Evolutionary conservation across 2,888 invertebrate genomes (phyloP), one percentile per base, ranked within the genome.

Genomic region (Listrodromus nycthemerus): DNA sequence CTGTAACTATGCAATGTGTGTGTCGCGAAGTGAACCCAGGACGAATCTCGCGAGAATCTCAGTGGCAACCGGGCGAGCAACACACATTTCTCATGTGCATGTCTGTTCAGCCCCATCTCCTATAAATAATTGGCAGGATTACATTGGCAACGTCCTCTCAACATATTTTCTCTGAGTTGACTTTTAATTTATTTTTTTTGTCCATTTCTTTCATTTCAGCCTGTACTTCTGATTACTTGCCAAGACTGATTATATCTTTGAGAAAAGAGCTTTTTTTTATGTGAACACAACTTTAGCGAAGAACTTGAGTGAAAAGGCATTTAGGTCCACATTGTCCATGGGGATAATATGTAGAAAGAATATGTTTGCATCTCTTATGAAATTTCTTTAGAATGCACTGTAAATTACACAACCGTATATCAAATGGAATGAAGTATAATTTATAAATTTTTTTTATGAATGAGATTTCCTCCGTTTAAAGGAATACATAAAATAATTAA

Each of bases 41-140:
- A 88, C 88, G 92, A 92, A 92, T 92, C 92, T 92, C 92, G 91
- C 91, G 91, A 91, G 89, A 89, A 91, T 92, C 91, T 90, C 91
- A 87, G 91, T 90, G 89, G 90, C 89, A 88, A 92, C 91, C 86
- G 88, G 81, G 16, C 41, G 82, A 82, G 84, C 71, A 75, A 82
- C 84, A 79, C 84, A 84, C 90, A 90, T 91, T 90, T 92, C 92
- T 88, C 90, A 88, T 89, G 91, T 88, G 90, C 84, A 81, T 82
- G 82, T 88, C 74, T 79, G 91, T 88, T 93, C 93, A 93, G 92
- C 93, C 92, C 92, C 92, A 91, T 92, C 92, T 92, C 93, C 93
- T 93, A 93, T 92, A 93, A 93, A 93, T 92, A 93, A 93, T 90
- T 92, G 92, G 90, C 91, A 92, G 88, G 89, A 92, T 93, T 93